phyloP scores from a whole-genome alignment of 64 coral and sea anemone species.

The Montipora sp. region DNA sequence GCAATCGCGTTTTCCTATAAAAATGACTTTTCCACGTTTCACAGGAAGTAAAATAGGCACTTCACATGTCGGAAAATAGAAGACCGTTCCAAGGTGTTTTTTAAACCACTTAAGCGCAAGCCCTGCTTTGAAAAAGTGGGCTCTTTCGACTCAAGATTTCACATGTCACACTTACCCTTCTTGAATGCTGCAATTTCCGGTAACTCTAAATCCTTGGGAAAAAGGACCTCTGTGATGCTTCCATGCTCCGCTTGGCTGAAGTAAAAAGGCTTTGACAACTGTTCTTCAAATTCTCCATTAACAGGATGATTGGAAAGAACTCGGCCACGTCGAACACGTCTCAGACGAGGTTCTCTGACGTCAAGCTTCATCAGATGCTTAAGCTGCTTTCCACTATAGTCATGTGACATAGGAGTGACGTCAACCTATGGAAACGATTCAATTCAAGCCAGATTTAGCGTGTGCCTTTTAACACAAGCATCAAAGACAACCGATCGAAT shows the following conservation, averaged over 20 bases:
- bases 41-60: too few relatives aligned
- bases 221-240: constrained; percentile 52
- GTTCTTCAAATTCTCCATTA: constrained; percentile 67
- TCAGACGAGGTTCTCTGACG: constrained; percentile 56
- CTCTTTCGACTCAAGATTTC: too few relatives aligned
- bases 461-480: too few relatives aligned
- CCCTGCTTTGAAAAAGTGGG: too few relatives aligned
- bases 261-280: constrained; percentile 73
- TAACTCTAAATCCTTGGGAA: constrained; percentile 46
- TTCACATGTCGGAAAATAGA: too few relatives aligned
- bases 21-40: too few relatives aligned
- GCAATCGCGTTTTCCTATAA: too few relatives aligned
- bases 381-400: constrained; percentile 5
- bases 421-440: constrained; percentile 39
- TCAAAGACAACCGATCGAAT: too few relatives aligned
- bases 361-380: constrained; percentile 44
- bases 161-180: constrained; percentile 37
- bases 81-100: too few relatives aligned
- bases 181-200: constrained; percentile 53
- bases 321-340: constrained; percentile 35
- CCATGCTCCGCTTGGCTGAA: constrained; percentile 66
- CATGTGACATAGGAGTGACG: constrained; percentile 16
- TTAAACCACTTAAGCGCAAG: too few relatives aligned
- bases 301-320: constrained; percentile 60
- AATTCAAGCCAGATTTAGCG: not conserved